Percentiles rank a stretch among this genome's conserved stretches.
Conservation (phyloP, 2,888 invertebrate species). For the Coelinius sp. region DNA sequence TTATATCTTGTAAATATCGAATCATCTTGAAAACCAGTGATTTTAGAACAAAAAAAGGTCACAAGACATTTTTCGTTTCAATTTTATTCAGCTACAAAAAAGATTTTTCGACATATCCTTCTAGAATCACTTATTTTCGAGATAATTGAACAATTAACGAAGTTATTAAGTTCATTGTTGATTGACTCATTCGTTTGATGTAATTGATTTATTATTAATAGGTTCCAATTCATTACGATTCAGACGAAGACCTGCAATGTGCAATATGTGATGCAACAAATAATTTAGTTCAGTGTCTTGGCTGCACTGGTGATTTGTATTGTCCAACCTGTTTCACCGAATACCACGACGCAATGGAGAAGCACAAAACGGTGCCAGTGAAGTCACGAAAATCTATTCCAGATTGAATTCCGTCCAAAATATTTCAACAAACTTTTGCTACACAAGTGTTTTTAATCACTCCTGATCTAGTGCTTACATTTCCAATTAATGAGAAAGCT, state of each 20-base stretch:
- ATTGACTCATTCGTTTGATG: neutral
- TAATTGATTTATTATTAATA: neutral
- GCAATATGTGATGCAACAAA: conserved; percentile 86
- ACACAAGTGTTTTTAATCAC: neutral
- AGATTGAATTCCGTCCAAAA: conserved; percentile 21
- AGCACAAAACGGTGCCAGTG: conserved; percentile 55
- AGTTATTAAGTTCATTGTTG: no score
- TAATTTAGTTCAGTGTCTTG: conserved; percentile 81
- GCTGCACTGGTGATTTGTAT: conserved; percentile 86
- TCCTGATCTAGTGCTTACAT: neutral
- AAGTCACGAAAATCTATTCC: conserved; percentile 38
- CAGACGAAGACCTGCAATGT: conserved; percentile 79
- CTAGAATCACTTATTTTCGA: neutral
- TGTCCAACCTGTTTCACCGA: conserved; percentile 83
- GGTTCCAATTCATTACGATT: conserved; percentile 23
- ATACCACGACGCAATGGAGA: conserved; percentile 75
- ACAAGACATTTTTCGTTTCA: no score
- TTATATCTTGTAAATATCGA: neutral
- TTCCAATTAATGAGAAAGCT: neutral
- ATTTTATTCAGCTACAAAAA: neutral
- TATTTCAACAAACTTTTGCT: neutral
- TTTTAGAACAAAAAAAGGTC: neutral
- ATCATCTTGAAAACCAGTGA: neutral
- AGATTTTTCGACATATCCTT: no score
- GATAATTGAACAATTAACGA: no score